phyloP scores from a whole-genome alignment of 2,113 vertebrate species.

The Progne subis region DNA sequence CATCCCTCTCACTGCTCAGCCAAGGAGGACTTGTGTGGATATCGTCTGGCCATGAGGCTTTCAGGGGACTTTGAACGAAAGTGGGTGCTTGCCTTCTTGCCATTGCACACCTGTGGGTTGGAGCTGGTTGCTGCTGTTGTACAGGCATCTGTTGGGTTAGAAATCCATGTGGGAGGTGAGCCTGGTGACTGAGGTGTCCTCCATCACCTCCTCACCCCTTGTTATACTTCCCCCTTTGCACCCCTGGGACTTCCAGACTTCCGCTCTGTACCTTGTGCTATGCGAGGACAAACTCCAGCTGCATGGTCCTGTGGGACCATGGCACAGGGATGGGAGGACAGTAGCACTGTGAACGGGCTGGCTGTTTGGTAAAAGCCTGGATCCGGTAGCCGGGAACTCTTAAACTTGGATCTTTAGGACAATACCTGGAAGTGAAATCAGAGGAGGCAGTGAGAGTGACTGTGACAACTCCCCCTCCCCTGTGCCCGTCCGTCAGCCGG shows the following conservation, averaged over 20 bases:
- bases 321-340: rapidly evolving
- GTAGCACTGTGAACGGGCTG: rapidly evolving
- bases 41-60: not conserved
- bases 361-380: not conserved
- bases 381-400: not conserved
- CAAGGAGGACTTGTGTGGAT: not conserved
- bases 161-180: not conserved
- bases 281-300: not conserved
- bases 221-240: not conserved
- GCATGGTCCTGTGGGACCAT: rapidly evolving
- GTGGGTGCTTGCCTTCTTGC: rapidly evolving
- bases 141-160: not conserved
- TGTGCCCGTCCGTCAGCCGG: rapidly evolving
- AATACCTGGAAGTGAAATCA: not conserved
- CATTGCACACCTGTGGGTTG: not conserved
- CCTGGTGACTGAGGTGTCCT: not conserved
- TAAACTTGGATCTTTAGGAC: not conserved
- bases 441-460: not conserved
- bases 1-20: rapidly evolving
- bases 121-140: not conserved
- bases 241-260: not conserved
- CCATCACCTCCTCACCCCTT: not conserved
- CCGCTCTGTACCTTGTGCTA: not conserved
- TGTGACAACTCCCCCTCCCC: not conserved
- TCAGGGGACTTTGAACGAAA: rapidly evolving